Conservation (phyloP, 2,113 vertebrate genomes). For the Pseudonaja textilis region DNA sequence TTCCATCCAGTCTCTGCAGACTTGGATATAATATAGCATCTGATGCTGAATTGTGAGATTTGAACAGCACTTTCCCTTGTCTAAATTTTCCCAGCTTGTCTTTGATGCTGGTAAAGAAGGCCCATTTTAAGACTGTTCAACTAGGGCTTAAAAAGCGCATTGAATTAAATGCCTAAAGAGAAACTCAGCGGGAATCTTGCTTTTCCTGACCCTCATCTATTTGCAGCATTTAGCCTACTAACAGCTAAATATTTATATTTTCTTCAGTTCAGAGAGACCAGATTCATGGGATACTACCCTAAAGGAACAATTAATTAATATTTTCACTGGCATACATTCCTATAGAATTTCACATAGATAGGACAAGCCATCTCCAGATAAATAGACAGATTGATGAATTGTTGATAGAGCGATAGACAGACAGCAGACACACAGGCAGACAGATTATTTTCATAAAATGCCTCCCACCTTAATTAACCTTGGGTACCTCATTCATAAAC, state of each 20-base stretch:
- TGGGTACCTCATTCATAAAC: not conserved
- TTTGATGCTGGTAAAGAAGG: conserved; percentile 41
- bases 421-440: not conserved
- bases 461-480: not conserved
- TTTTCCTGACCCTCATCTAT: conserved; percentile 66
- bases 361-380: not conserved
- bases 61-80: conserved; percentile 39
- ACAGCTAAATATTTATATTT: conserved; percentile 68
- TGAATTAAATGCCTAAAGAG: conserved; percentile 62
- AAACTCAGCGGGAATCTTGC: conserved; percentile 56
- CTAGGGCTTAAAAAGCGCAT: conserved; percentile 53
- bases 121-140: conserved; percentile 45
- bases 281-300: conserved; percentile 60
- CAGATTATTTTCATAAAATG: not conserved
- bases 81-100: conserved; percentile 42
- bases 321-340: conserved; percentile 60
- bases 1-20: conserved; percentile 67
- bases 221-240: conserved; percentile 67
- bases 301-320: conserved; percentile 74
- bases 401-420: not conserved
- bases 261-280: conserved; percentile 61
- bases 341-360: not conserved
- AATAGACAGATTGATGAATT: not conserved
- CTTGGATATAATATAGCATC: conserved; percentile 56
- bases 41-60: conserved; percentile 53